Base-by-base conservation (phyloP, 2,113 vertebrate genomes). In the Pluvialis apricaria region DNA sequence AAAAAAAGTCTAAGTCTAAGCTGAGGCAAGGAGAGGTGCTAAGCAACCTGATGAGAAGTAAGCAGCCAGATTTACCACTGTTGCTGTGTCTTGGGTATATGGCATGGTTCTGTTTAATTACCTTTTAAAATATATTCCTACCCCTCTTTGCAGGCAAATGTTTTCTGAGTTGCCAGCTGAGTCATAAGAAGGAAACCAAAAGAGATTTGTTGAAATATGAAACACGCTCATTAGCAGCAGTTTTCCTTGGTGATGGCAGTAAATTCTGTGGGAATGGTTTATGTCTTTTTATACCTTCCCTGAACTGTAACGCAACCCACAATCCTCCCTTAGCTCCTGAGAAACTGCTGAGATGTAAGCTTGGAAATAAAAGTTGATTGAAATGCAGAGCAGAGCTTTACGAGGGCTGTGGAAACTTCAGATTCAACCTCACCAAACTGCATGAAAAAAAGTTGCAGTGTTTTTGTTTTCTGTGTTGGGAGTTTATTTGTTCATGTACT, bases 131-230 rank as follows among this genome's bases (percentile, higher is more conserved):
- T 89, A 61, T 44, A 62, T 89, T 69, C 78, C 57, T 86, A 58
- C 15, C 55, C 40, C 54, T 49, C 77, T 96, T 86, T 88, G 32
- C 51, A 92, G 57, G 87, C 78, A 94, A 68, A 82, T 38, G 21
- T 92, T 94, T 95, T 91, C 70, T 97, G 84, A 92, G 69, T 96
- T 96, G 86, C 83, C 92, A 96, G 81, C 94, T 97, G 91, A 97
- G 86, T 93, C 79, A 45, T 82, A 93, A 91, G 87, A 86, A 96
- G 71, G 93, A 96, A 97, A 96, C 71, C 86, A 96, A 86, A 96
- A 96, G 92, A 97, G 94, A 91, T 96, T 95, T 97, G 47, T n/a
- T 94, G 92, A 98, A 98, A 98, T 96, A 92, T 62, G 94, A 98
- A 98, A 96, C 91, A 83, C 0, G 0, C 81, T 97, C 94, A 95